Base-by-base conservation (phyloP, 2,888 invertebrate genomes). In the Alloscopus bannaensis region DNA sequence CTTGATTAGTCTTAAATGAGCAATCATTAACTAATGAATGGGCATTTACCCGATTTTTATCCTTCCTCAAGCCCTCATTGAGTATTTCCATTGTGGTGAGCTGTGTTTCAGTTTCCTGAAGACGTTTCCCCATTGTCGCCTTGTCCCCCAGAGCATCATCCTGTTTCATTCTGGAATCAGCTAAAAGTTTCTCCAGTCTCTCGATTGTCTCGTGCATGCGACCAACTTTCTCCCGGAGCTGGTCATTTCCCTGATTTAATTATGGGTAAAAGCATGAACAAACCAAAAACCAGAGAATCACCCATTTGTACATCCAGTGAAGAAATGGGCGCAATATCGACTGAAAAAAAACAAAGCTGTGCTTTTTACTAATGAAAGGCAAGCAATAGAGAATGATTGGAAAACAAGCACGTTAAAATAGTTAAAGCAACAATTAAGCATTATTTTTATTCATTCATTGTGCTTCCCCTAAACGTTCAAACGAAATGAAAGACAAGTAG, bases 21-120 rank as follows among this genome's bases (percentile, higher is more conserved):
- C 62, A 75, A 68, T 59, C 65, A 75, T 64, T 69, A 80, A 45
- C 71, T 75, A 81, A 72, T 81, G 81, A 81, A 81, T 64, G 69
- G 40, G 31, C 69, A 78, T 81, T 91, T 88, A 95, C 95, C 87
- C 93, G 93, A 84, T 92, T 91, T 88, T 94, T 95, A 87, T 95
- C 95, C 85, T 93, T 91, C 78, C 93, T 91, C 42, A 95, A 89
- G 40, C 91, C 92, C 84, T 95, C 95, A 84, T 92, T 91, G 11
- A 93, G 90, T 3, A 93, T 89, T 87, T 94, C 94, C 42, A 91
- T 90, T 0, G 93, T 90, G 75, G 92, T 92, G 31, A 96, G 90
- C 87, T 97, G 96, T 0, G 93, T 91, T 86, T 96, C 95, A 18
- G 93, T 90, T 87, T 94, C 94, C 86, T 94, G 93, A 72, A 96